Evolutionary conservation across 1,140 invertebrate genomes (phyloP).

Genomic region (Ptiloglossa arizonensis): DNA sequence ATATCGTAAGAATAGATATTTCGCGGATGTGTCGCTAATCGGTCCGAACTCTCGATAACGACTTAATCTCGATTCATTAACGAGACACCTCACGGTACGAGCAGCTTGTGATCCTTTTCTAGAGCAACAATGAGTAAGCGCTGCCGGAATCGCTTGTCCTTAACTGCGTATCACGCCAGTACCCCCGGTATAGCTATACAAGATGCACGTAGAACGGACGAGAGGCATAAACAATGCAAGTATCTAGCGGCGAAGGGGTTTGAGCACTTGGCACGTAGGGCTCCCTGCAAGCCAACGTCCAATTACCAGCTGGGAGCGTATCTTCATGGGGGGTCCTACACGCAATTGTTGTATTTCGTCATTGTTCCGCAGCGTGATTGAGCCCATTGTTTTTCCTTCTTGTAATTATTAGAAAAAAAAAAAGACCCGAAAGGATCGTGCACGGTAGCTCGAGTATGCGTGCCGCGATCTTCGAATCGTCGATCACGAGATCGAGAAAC

Average conservation of each 20-base stretch:
- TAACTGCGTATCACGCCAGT: slow-evolving; percentile 56
- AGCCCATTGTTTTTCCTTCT: slow-evolving; percentile 78
- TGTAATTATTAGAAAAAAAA: slow-evolving; percentile 74
- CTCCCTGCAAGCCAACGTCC: slow-evolving; percentile 73
- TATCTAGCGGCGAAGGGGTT: slow-evolving; percentile 71
- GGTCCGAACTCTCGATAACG: background rate
- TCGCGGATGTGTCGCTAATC: too few species aligned
- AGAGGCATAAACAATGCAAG: slow-evolving; percentile 75
- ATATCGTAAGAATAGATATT: too few species aligned
- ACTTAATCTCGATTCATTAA: slow-evolving; percentile 6
- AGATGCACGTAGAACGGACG: slow-evolving; percentile 53
- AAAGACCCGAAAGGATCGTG: slow-evolving; percentile 29
- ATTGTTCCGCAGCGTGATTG: slow-evolving; percentile 80
- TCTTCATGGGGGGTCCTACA: slow-evolving; percentile 81
- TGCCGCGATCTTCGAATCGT: background rate
- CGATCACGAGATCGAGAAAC: too few species aligned
- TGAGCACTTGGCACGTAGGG: slow-evolving; percentile 80
- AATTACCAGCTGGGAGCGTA: slow-evolving; percentile 79
- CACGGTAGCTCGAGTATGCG: slow-evolving; percentile 30
- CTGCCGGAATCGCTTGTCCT: slow-evolving; percentile 49
- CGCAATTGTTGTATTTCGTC: slow-evolving; percentile 81
- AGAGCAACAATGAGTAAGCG: slow-evolving; percentile 41
- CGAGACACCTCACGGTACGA: background rate
- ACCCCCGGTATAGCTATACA: slow-evolving; percentile 27
- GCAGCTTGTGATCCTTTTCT: slow-evolving; percentile 16